Evolutionary conservation across 2,888 invertebrate species (phyloP).

Genomic region (Drosophila borealis): DNA sequence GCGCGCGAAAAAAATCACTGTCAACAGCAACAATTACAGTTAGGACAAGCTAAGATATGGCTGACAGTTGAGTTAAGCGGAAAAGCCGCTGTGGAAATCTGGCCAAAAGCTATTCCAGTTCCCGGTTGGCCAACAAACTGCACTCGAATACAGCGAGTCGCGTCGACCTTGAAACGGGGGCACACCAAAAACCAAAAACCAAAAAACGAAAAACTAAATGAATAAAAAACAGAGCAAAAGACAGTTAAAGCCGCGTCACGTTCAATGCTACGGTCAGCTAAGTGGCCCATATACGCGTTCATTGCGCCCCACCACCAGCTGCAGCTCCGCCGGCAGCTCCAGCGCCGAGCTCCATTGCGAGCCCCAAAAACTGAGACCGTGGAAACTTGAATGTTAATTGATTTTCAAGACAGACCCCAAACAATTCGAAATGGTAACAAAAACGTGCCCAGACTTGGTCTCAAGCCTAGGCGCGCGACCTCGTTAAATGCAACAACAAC

Average conservation of each 20-base stretch:
- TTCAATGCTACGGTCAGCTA: constrained; percentile 66
- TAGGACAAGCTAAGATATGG: constrained; percentile 21
- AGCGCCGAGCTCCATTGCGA: neutral
- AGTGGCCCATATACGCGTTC: constrained; percentile 47
- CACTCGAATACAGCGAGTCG: constrained; percentile 1
- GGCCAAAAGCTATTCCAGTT: constrained; percentile 4
- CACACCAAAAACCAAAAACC: constrained; percentile 11
- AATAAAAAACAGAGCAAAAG: constrained; percentile 3
- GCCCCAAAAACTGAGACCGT: constrained; percentile 5
- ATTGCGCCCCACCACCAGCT: constrained; percentile 10
- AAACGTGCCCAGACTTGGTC: constrained; percentile 69
- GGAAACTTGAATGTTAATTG: constrained; percentile 68
- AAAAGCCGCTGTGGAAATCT: constrained; percentile 32
- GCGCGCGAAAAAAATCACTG: neutral
- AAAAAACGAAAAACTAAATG: neutral
- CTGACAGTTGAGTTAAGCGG: constrained; percentile 29
- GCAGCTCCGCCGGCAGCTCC: neutral
- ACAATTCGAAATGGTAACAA: constrained; percentile 61
- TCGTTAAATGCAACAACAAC: constrained; percentile 45
- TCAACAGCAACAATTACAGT: constrained; percentile 12
- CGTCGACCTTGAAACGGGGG: constrained; percentile 53
- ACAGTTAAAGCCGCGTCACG: constrained; percentile 69
- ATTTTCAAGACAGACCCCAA: constrained; percentile 58
- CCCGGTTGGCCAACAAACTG: constrained; percentile 37
- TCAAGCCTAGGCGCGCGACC: constrained; percentile 49